Base-by-base conservation (phyloP, 2,113 vertebrate genomes). In the Chionodraco myersi region DNA sequence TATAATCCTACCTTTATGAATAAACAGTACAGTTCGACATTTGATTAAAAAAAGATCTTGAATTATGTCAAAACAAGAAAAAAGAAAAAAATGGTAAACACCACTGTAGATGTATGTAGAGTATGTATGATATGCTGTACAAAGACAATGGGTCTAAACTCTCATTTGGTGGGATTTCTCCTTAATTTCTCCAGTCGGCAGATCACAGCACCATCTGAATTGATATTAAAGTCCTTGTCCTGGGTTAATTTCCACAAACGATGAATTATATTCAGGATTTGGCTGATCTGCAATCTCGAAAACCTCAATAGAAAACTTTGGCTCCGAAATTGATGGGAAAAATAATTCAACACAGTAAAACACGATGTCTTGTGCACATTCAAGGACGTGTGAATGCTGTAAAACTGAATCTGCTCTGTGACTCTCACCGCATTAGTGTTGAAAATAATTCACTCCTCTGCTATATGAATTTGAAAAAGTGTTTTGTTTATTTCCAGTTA, bases 401-500 rank as follows among this genome's bases (percentile, higher is more conserved):
- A 68, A 79, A 30, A 61, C 18, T 84, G 66, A 16, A 10, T 81
- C 45, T 41, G 56, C 34, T 56, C 53, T 2, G 34, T 44, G 34
- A 45, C 59, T 82, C 26, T 48, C 52, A 63, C 44, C 47, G 45
- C 73, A 67, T 82, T 75, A 80, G 44, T 34, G 15, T 21, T 75
- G 0, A 2, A 49, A 63, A 77, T 83, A 41, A 85, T 76, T 74
- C 70, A 79, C 23, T 64, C 36, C 16, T 68, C 13, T 52, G 23
- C 64, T 62, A 26, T 49, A 52, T 48, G 66, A 77, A 79, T 79
- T 71, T 63, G 36, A 70, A 71, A 79, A 80, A 67, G 62, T 23
- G 48, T n/a, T 68, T 66, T 75, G 54, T 88, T 85, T 83, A 79
- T 80, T 82, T 72, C 59, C 49, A 78, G 78, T 77, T 79, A 66